Conservation (phyloP, 2,113 vertebrate species). For the Laticauda colubrina region DNA sequence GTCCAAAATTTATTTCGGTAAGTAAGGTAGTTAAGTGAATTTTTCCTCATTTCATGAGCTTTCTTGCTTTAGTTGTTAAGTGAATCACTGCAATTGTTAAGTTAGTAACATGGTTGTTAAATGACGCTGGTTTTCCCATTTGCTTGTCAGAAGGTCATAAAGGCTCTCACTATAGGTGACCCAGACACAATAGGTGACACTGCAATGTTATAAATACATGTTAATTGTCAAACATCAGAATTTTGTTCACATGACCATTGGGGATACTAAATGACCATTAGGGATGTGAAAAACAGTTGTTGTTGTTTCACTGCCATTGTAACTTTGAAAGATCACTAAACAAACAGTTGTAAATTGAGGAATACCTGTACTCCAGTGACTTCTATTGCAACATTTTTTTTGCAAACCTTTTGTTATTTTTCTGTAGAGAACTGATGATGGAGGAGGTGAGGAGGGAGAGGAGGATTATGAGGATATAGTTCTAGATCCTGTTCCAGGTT, state of each 20-base stretch:
- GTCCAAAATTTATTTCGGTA: background rate
- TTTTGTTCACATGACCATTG: background rate
- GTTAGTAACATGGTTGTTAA: background rate
- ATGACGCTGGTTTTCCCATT: background rate
- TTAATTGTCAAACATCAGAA: background rate
- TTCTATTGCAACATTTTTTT: background rate
- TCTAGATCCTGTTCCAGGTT: background rate
- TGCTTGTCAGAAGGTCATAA: background rate
- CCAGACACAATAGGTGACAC: background rate
- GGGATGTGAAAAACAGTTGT: background rate
- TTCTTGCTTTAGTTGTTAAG: background rate
- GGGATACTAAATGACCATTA: background rate
- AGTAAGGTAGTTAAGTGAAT: background rate
- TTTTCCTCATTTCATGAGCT: background rate
- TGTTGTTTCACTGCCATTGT: no score
- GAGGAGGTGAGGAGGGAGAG: background rate
- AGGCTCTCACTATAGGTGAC: background rate
- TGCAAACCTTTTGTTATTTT: background rate
- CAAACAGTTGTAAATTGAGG: background rate
- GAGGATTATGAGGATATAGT: background rate
- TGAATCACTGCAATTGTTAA: background rate
- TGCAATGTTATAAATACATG: background rate
- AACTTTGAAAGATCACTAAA: background rate
- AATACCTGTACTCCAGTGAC: background rate
- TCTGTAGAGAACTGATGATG: background rate